These are phyloP conservation scores for Rhyacophila brunnea DNA, from an alignment of 1,140 invertebrate species.

Conservation along the genomic window DNA sequence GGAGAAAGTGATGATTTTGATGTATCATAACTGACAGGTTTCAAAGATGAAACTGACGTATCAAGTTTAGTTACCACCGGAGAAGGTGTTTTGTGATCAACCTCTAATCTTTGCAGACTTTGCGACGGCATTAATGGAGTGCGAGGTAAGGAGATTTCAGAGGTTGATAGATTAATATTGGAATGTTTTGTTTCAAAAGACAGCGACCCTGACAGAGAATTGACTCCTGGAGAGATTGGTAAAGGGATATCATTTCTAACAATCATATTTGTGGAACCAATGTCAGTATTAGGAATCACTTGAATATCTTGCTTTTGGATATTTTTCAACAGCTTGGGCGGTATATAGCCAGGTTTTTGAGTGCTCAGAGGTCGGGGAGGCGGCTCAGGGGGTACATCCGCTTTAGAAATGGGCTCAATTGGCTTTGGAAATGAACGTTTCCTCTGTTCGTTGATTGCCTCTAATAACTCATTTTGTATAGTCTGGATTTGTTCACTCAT, in stretches of 20 bases:
- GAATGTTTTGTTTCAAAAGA: conserved; percentile 8
- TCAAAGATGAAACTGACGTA: conserved; percentile 18
- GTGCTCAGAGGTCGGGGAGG: conserved; percentile 43
- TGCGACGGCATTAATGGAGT: conserved; percentile 21
- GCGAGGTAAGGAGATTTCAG: conserved; percentile 6
- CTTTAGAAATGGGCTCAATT: conserved; percentile 4
- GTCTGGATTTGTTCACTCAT: conserved; percentile 38
- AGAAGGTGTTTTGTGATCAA: conserved; percentile 16
- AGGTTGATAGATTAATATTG: conserved; percentile 9
- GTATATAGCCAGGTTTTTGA: conserved; percentile 32
- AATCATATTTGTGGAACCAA: conserved; percentile 7
- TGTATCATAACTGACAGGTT: conserved; percentile 16
- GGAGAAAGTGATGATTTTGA: conserved; percentile 28
- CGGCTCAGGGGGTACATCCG: conserved; percentile 46
- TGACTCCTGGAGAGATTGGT: conserved; percentile 2
- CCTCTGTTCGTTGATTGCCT: conserved; percentile 28
- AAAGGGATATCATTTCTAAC: conserved; percentile 26
- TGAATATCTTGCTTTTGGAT: conserved; percentile 49
- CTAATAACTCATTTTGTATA: conserved; percentile 30
- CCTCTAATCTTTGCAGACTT: conserved; percentile 30
- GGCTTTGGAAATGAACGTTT: conserved; percentile 20
- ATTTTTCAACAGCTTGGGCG: conserved; percentile 41
- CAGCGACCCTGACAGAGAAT: not conserved
- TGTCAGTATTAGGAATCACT: conserved; percentile 39
- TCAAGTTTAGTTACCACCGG: conserved; percentile 22